A percentile compares a stretch with the other conserved stretches of the same genome.
Conservation (phyloP, 1,140 invertebrate species). For the Euura saliciscinereae region DNA sequence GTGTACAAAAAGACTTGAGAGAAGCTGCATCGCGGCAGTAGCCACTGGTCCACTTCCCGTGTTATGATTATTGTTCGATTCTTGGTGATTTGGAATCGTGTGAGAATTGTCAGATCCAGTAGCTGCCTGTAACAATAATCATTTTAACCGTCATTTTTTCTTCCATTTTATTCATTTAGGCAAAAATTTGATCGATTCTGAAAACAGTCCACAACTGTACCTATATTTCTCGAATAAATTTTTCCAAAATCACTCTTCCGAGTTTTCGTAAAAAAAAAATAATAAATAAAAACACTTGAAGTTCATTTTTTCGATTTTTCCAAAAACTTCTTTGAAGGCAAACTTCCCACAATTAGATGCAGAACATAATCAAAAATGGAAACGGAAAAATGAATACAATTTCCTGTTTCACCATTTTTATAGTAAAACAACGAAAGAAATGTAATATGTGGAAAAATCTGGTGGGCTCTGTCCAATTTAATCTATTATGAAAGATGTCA, state of each 20-base stretch:
- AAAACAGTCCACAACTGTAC: conserved; percentile 17
- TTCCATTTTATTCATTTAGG: too few relatives aligned
- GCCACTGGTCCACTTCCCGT: conserved; percentile 47
- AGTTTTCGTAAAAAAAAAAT: background rate
- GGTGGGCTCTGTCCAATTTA: too few relatives aligned
- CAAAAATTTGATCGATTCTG: too few relatives aligned
- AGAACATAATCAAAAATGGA: background rate
- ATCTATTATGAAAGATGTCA: too few relatives aligned
- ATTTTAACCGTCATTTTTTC: too few relatives aligned
- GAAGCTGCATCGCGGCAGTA: conserved; percentile 50
- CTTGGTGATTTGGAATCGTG: conserved; percentile 47
- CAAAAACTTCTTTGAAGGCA: too few relatives aligned
- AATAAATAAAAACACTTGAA: background rate
- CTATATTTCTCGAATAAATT: background rate
- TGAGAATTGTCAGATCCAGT: conserved; percentile 47
- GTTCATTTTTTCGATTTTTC: background rate
- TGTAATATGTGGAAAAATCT: too few relatives aligned
- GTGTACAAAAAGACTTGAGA: conserved; percentile 53
- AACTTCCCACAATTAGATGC: background rate
- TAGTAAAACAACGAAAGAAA: background rate
- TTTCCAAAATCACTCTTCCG: background rate
- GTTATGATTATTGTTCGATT: conserved; percentile 36
- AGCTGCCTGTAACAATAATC: conserved; percentile 40
- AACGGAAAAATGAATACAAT: background rate
- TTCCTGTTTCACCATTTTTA: too few relatives aligned